A percentile compares a stretch with the other conserved stretches of the same genome.
These are phyloP conservation scores for Portevinia maculata DNA, from an alignment of 2,888 invertebrate species.

Conservation along the genomic window DNA sequence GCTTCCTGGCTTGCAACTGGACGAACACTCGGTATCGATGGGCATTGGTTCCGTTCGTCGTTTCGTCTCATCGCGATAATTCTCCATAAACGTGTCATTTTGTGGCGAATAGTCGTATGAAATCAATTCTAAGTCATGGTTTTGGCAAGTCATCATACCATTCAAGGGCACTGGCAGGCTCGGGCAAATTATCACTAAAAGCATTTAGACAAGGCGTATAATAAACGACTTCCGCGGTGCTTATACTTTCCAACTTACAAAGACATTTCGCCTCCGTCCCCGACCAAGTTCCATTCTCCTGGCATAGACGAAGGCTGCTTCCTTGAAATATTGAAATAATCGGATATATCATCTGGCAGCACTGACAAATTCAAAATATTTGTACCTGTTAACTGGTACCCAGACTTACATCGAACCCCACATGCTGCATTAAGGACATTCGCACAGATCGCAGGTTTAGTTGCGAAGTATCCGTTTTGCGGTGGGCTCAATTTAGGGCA, in stretches of 20 bases:
- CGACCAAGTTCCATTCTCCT: conserved; percentile 87
- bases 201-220: conserved; percentile 45
- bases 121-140: conserved; percentile 79
- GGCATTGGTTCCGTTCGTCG: conserved; percentile 80
- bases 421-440: conserved; percentile 88
- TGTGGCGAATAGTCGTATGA: conserved; percentile 76
- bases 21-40: conserved; percentile 87
- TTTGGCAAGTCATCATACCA: conserved; percentile 84
- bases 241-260: conserved; percentile 82
- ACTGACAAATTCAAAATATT: neutral
- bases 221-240: no score
- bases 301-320: conserved; percentile 86
- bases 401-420: conserved; percentile 87
- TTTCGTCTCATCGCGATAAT: conserved; percentile 73
- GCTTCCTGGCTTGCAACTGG: conserved; percentile 86
- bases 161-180: conserved; percentile 84
- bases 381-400: conserved; percentile 84
- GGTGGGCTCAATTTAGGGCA: conserved; percentile 86
- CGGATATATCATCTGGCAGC: neutral
- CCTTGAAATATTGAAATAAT: conserved; percentile 47
- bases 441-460: conserved; percentile 84
- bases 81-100: conserved; percentile 76
- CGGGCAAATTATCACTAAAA: conserved; percentile 86
- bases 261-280: conserved; percentile 86
- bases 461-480: conserved; percentile 87